Base-by-base conservation (phyloP, 1,140 invertebrate species). In the Ptiloglossa arizonensis region DNA sequence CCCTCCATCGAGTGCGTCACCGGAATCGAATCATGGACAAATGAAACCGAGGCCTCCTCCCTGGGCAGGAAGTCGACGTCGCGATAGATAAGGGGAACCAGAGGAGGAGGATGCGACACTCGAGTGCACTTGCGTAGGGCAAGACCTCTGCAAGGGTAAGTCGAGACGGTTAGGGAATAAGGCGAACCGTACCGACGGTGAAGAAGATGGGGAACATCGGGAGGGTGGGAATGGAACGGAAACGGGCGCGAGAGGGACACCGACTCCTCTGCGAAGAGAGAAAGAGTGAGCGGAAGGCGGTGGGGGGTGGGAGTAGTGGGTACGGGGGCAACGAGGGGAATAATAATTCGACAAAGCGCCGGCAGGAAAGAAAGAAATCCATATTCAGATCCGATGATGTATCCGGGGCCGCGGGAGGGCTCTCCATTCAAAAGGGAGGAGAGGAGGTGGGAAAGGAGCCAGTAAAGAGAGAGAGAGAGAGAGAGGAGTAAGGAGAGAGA, bases 311-410 rank as follows among this genome's bases (percentile, higher is more conserved):
- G 22, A 32, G 17, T 46, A 1, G 44, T 46, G 29, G n/a, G 19
- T n/a, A n/a, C 1, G 52, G 57, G 41, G 38, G 69, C 56, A n/a
- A 62, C 69, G 57, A 72, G 52, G 66, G 59, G 79, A 80, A 84
- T 56, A 85, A 89, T 87, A 87, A 88, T 83, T 87, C 74, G 77
- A 88, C 87, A 89, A 88, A 89, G 85, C 80, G 69, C 72, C 79
- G 80, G 83, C 79, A 81, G 73, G 79, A 81, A 85, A 87, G 83
- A 87, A 87, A 83, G 80, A 85, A 88, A 88, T 89, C 82, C 87
- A 89, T 89, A 87, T 89, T 88, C 86, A 88, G 82, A 85, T 85
- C 85, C 80, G 86, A 88, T 83, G 72, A 88, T 88, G 88, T 87
- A 88, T 87, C 81, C 87, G 72, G 81, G 48, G 29, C n/a, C 41